phyloP scores from a whole-genome alignment of 2,888 invertebrate genomes.

The Diloba caeruleocephala region DNA sequence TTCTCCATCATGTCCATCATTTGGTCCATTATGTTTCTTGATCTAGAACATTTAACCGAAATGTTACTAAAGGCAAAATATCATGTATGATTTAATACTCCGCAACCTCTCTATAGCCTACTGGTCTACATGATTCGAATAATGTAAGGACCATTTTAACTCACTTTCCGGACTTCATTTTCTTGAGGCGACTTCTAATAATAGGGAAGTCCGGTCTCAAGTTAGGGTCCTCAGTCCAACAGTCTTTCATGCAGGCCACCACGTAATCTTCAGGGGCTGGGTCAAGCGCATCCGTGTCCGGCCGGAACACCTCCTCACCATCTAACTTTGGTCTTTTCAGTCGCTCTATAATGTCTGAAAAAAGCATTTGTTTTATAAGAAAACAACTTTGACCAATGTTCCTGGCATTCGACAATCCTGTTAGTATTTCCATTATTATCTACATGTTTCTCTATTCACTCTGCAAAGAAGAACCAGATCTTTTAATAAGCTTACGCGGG shows the following conservation, averaged over 20 bases:
- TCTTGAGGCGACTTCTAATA: slow-evolving; percentile 94
- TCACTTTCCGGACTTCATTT: slow-evolving; percentile 96
- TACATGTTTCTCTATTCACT: too few species aligned
- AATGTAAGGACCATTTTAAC: slow-evolving; percentile 61
- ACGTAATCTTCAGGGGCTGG: slow-evolving; percentile 94
- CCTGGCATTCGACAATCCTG: too few species aligned
- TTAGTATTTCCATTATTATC: too few species aligned
- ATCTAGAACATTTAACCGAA: slow-evolving; percentile 82
- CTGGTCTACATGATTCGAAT: too few species aligned
- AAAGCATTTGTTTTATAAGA: too few species aligned
- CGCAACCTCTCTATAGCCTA: too few species aligned
- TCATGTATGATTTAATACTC: too few species aligned
- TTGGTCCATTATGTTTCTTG: slow-evolving; percentile 97
- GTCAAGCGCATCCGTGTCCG: slow-evolving; percentile 92
- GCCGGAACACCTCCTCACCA: slow-evolving; percentile 93
- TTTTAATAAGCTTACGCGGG: too few species aligned
- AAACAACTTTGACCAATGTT: too few species aligned
- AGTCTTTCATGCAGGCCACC: slow-evolving; percentile 94
- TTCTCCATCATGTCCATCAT: slow-evolving; percentile 99
- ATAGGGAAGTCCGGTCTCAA: slow-evolving; percentile 95
- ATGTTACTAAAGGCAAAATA: background rate
- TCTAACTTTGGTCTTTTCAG: slow-evolving; percentile 92
- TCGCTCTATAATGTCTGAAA: slow-evolving; percentile 94
- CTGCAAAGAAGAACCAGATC: too few species aligned
- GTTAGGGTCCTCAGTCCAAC: slow-evolving; percentile 96